Conservation (phyloP, 2,113 vertebrate species). For the Heterocephalus glaber region DNA sequence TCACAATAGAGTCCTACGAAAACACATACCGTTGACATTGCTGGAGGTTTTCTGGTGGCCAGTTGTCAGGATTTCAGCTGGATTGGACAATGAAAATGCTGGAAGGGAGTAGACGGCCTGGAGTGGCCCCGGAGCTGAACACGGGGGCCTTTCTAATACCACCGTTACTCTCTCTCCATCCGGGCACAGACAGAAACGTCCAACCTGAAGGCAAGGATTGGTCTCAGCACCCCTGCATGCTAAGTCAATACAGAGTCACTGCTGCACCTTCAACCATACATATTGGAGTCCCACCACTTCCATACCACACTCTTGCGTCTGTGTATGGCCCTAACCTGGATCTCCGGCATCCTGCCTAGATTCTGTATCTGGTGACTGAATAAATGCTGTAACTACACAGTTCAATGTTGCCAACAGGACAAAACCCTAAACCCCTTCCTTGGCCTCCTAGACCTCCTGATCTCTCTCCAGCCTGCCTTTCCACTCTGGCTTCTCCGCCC, state of each 20-base stretch:
- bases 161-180: slow-evolving; percentile 50
- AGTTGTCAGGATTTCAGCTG: slow-evolving; percentile 71
- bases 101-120: slow-evolving; percentile 55
- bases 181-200: slow-evolving; percentile 52
- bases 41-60: slow-evolving; percentile 71
- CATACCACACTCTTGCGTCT: not conserved
- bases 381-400: not conserved
- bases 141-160: not conserved
- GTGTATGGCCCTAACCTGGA: not conserved
- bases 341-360: not conserved
- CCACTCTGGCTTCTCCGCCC: not conserved
- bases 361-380: not conserved
- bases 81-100: slow-evolving; percentile 74
- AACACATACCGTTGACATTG: slow-evolving; percentile 65
- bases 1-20: not conserved
- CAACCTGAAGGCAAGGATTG: slow-evolving; percentile 37
- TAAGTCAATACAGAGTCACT: not conserved
- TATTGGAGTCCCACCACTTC: not conserved
- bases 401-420: not conserved
- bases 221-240: slow-evolving; percentile 8
- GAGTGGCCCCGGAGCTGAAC: not conserved
- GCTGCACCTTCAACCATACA: not conserved
- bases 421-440: not conserved
- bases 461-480: not conserved
- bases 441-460: not conserved